phyloP scores from a whole-genome alignment of 2,888 invertebrate species.

The Corythucha ciliata region DNA sequence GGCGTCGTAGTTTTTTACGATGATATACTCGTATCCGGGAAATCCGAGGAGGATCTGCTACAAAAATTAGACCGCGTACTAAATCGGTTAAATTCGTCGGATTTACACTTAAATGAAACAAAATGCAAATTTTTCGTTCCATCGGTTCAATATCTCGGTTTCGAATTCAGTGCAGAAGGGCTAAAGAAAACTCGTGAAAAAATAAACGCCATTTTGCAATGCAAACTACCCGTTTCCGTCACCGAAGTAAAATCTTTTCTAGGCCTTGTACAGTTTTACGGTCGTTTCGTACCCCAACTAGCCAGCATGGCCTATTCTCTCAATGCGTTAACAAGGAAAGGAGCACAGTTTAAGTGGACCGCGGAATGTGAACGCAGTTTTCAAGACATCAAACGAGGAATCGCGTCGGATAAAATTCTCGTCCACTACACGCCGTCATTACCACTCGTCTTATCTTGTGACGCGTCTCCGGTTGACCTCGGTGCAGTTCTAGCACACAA shows the following conservation, averaged over 20 bases:
- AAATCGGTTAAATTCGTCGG: neutral
- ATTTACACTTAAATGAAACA: slow-evolving; percentile 7
- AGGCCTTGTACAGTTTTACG: slow-evolving; percentile 2
- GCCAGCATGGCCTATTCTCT: slow-evolving; percentile 2
- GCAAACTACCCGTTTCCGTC: neutral
- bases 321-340: neutral
- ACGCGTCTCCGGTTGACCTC: slow-evolving; percentile 17
- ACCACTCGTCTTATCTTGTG: slow-evolving; percentile 9
- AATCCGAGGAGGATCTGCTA: neutral
- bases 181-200: slow-evolving; percentile 9
- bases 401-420: slow-evolving; percentile 4
- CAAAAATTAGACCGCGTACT: slow-evolving; percentile 1
- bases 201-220: slow-evolving; percentile 4
- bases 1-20: slow-evolving; percentile 11
- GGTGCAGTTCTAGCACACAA: slow-evolving; percentile 19
- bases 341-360: neutral
- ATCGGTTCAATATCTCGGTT: slow-evolving; percentile 11
- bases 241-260: slow-evolving; percentile 11
- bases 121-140: slow-evolving; percentile 9
- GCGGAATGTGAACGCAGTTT: neutral
- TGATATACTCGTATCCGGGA: slow-evolving; percentile 8
- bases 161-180: too few relatives aligned
- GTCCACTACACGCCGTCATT: slow-evolving; percentile 5
- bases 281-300: slow-evolving; percentile 1
- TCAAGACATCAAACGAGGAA: slow-evolving; percentile 8